These are phyloP conservation scores for Thereva unica DNA, from an alignment of 2,888 invertebrate genomes.

Conservation along the genomic window DNA sequence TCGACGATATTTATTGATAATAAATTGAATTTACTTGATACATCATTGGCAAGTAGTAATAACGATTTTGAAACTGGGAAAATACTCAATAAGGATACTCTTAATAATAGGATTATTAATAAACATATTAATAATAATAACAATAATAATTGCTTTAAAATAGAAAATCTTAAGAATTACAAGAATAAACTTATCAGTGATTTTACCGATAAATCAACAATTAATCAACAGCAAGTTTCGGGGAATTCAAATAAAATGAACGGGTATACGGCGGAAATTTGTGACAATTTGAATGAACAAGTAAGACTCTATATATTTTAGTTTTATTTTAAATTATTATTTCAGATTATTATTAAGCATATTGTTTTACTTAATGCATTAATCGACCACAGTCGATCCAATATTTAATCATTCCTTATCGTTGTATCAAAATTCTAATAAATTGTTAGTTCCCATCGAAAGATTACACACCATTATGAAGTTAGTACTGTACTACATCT, in stretches of 20 bases:
- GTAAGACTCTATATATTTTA: constrained; percentile 50
- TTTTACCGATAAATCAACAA: constrained; percentile 48
- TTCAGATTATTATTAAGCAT: no score
- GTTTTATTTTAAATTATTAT: no score
- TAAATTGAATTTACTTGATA: constrained; percentile 46
- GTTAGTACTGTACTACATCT: no score
- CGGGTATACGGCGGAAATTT: constrained; percentile 56
- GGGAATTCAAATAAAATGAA: constrained; percentile 48
- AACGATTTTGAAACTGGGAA: constrained; percentile 49
- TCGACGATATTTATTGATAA: constrained; percentile 56
- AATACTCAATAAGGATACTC: constrained; percentile 52
- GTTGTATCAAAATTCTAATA: no score
- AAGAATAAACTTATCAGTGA: constrained; percentile 57
- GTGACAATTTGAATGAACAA: constrained; percentile 59
- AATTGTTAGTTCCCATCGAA: no score
- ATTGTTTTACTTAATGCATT: no score
- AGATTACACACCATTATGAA: no score
- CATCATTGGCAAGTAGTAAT: constrained; percentile 38
- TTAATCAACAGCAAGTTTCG: constrained; percentile 23
- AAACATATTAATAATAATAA: constrained; percentile 56
- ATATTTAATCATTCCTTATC: no score
- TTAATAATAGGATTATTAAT: constrained; percentile 51
- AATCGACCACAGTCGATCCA: no score
- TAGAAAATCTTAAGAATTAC: constrained; percentile 57
- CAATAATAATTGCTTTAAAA: constrained; percentile 55